Conservation (phyloP, 92 coral and sea anemone species). For the Muricea muricata region DNA sequence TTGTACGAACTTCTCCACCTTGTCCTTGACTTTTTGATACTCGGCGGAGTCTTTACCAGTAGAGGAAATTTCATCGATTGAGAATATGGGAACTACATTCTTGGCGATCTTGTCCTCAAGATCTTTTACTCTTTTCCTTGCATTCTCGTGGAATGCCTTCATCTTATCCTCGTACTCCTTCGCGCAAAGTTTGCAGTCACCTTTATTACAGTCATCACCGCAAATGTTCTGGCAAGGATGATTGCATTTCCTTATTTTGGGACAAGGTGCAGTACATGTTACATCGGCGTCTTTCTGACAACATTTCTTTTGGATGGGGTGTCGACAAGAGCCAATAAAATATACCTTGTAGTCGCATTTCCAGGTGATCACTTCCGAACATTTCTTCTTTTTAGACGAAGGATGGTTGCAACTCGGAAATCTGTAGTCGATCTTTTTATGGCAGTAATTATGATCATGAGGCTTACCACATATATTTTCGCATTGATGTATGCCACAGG, state of each 20-base stretch:
- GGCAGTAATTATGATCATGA: conserved; percentile 7
- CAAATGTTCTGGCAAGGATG: conserved; percentile 43
- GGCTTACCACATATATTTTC: not conserved
- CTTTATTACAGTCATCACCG: conserved; percentile 43
- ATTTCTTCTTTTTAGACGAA: conserved; percentile 29
- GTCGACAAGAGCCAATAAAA: conserved; percentile 6
- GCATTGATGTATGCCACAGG: conserved; percentile 19
- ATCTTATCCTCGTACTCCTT: not conserved
- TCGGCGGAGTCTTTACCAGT: conserved; percentile 32
- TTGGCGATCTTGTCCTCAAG: conserved; percentile 20
- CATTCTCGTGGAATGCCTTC: conserved; percentile 26
- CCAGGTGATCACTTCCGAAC: conserved; percentile 41
- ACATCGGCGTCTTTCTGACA: conserved; percentile 13
- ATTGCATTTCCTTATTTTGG: conserved; percentile 21
- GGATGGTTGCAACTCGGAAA: conserved; percentile 45
- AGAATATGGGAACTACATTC: not conserved
- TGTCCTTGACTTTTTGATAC: conserved; percentile 40
- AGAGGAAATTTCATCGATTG: not conserved
- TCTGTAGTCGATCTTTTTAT: conserved; percentile 25
- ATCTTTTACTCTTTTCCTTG: conserved; percentile 22
- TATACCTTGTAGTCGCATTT: not conserved
- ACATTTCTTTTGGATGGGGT: not conserved
- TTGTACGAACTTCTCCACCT: conserved; percentile 32
- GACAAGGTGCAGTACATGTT: conserved; percentile 25
- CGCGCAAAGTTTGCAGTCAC: conserved; percentile 41